Base-by-base conservation (phyloP, 2,888 invertebrate species). In the Pollenia griseotomentosa region DNA sequence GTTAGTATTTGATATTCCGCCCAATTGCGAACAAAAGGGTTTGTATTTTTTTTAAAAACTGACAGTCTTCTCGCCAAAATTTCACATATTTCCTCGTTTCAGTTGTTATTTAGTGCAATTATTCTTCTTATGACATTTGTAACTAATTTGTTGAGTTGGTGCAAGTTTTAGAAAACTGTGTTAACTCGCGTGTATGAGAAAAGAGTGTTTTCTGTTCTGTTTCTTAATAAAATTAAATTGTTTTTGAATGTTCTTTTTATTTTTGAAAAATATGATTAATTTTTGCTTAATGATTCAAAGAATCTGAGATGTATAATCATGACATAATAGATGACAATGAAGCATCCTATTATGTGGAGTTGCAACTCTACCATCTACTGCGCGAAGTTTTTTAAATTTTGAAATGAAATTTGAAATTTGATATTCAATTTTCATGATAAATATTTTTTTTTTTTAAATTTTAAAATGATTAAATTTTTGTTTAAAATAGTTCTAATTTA, bases 311-410 rank as follows among this genome's bases (percentile, higher is more conserved):
- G 73, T 85, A 80, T 73, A 83, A 77, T 78, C 85, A 87, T 90
- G 92, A 91, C 92, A 92, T 92, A 92, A 92, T 92, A 92, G 89
- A 90, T 91, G 90, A 90, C 89, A 91, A 91, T 90, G 91, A 92
- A 75, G 86, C 83, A 91, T 90, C 83, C 91, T 92, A 92, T 92
- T 92, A 92, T 92, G 92, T 92, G 92, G 92, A 92, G 92, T 92
- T 92, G 92, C 92, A 92, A 92, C 92, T 92, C 92, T 91, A 92
- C 92, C 92, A 92, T 92, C 92, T 91, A 86, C 86, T 86, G 77
- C 86, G 83, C 80, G 77, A 71, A 80, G 65, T 75, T 81, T 77
- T 78, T 71, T 77, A 55, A 59, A 48, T 78, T 81, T 80, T 91
- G 91, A 91, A 90, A 92, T 91, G 91, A 91, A 92, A 91, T 91